Conservation (phyloP, 2,797 vertebrate genomes). For the Eulemur rubriventer region DNA sequence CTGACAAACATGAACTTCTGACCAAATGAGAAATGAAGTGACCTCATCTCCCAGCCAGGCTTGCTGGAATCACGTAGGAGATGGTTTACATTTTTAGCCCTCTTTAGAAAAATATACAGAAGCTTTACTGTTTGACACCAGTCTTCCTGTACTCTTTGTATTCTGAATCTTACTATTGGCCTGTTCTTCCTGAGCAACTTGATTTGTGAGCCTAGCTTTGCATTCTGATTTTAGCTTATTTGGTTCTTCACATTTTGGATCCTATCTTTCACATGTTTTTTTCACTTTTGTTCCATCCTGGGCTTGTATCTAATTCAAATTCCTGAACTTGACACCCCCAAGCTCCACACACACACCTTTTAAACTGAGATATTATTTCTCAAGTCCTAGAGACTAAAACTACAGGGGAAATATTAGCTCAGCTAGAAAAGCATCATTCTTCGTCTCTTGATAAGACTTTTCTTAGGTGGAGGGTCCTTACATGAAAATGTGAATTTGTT, state of each 20-base stretch:
- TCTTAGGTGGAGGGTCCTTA: background rate
- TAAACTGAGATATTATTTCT: background rate
- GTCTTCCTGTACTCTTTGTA: background rate
- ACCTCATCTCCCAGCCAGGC: background rate
- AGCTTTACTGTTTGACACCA: background rate
- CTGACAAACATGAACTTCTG: background rate
- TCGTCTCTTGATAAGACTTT: background rate
- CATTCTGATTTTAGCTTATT: background rate
- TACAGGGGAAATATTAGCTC: background rate
- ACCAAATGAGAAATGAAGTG: background rate
- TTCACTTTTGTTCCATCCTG: constrained; percentile 13
- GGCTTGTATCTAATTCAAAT: constrained; percentile 12
- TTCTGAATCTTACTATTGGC: background rate
- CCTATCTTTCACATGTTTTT: background rate
- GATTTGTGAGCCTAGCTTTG: constrained; percentile 1
- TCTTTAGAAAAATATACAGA: constrained; percentile 25
- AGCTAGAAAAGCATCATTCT: background rate
- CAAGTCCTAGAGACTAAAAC: background rate
- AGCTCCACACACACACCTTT: background rate
- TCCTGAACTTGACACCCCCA: background rate
- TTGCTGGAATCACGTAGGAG: background rate
- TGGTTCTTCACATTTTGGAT: background rate
- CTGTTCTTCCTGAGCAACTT: background rate
- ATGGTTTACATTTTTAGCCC: background rate
- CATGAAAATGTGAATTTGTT: constrained; percentile 9